phyloP scores from a whole-genome alignment of 2,797 vertebrate genomes.

The Myotis findleyi region DNA sequence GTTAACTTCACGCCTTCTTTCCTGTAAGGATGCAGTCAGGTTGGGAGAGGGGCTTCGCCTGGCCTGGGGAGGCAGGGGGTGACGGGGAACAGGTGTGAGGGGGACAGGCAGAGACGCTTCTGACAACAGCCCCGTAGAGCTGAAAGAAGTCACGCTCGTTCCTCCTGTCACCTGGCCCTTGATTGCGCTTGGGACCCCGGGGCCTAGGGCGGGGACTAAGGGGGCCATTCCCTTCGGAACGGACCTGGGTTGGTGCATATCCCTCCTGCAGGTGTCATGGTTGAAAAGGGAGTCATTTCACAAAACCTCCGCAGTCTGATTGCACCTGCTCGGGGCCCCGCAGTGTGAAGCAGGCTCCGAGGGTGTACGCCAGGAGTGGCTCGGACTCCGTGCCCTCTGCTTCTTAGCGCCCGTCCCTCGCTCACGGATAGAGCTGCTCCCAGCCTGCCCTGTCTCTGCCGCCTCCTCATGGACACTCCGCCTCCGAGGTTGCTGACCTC shows the following conservation, averaged over 20 bases:
- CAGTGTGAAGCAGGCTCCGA: too few species aligned
- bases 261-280: neutral
- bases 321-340: neutral
- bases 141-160: neutral
- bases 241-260: neutral
- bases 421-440: neutral
- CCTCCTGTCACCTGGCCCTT: neutral
- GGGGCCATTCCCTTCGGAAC: neutral
- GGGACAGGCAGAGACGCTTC: neutral
- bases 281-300: neutral
- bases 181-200: neutral
- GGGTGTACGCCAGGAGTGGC: fast-evolving
- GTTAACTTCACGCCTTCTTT: too few species aligned
- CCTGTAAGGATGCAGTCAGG: neutral
- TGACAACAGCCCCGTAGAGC: neutral
- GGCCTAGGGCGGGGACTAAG: neutral
- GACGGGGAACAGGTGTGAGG: neutral
- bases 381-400: too few species aligned
- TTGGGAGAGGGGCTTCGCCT: too few species aligned
- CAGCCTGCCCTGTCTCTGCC: neutral
- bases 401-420: neutral
- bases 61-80: neutral
- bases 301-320: neutral
- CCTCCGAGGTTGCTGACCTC: neutral
- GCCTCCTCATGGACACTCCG: neutral